Conservation (phyloP, 2,888 invertebrate species). For the Anorthoa munda region DNA sequence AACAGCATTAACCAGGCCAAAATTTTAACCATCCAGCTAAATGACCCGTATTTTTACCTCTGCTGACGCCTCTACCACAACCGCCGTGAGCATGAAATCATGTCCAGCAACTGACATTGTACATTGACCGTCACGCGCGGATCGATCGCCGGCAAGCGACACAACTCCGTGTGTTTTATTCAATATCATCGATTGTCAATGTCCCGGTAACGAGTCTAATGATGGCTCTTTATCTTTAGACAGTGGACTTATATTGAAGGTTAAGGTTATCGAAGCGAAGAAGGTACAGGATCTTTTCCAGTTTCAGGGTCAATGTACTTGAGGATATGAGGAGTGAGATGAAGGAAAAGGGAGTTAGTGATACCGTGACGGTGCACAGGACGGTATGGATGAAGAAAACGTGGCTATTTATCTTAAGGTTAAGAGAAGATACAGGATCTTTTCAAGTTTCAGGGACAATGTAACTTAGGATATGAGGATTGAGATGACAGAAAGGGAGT, state of each 20-base stretch:
- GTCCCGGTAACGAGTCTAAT: slow-evolving; percentile 61
- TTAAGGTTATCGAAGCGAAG: too few relatives aligned
- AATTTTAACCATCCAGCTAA: too few relatives aligned
- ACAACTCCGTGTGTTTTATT: slow-evolving; percentile 74
- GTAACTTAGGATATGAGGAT: too few relatives aligned
- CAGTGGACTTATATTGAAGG: not conserved
- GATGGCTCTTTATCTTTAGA: slow-evolving; percentile 47
- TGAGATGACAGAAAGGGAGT: too few relatives aligned
- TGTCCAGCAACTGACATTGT: slow-evolving; percentile 77
- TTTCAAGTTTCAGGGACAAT: not conserved
- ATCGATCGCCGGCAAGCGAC: slow-evolving; percentile 72
- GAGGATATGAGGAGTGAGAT: too few relatives aligned
- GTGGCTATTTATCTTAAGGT: slow-evolving; percentile 41
- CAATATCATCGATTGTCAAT: slow-evolving; percentile 76
- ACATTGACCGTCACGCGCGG: slow-evolving; percentile 77
- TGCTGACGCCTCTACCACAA: not conserved
- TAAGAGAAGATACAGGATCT: too few relatives aligned
- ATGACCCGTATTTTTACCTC: not conserved
- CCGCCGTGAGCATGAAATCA: slow-evolving; percentile 32
- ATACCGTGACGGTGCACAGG: too few relatives aligned
- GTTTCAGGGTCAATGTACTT: not conserved
- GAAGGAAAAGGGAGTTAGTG: too few relatives aligned
- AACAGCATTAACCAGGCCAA: too few relatives aligned
- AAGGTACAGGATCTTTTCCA: not conserved
- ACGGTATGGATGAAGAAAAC: too few relatives aligned